Evolutionary conservation across 2,888 invertebrate genomes (phyloP), one percentile per base, ranked within the genome.

Genomic region (Gandaritis pyraliata): DNA sequence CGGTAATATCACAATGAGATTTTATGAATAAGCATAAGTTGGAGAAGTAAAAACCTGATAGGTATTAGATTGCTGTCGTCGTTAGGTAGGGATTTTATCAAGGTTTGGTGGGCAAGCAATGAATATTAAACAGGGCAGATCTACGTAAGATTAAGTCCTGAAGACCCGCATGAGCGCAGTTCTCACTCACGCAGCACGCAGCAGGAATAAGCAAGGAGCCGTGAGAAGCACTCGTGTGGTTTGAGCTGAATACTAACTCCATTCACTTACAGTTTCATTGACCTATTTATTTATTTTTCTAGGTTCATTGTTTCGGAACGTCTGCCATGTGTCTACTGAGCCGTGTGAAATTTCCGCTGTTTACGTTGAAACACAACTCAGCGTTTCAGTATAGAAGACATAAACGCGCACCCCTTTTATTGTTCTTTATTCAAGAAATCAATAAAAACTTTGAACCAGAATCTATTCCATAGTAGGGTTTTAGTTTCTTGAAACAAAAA

Each of bases 231-330:
- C 64, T 71, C 73, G 79, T 85, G 85, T 73, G 87, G 87, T 86
- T 86, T 83, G 84, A 78, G 71, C 77, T 76, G 90, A 88, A 90
- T 90, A 87, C 85, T 81, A 85, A 89, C 73, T 70, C 33, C 69
- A 66, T 66, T 79, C 81, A 89, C 88, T 90, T 86, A 78, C 88
- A 71, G 71, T 90, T 90, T 90, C 89, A 81, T 81, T 84, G 81
- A 77, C 78, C 85, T 78, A 85, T 82, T 78, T 86, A 77, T 77
- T 77, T 74, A 53, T 67, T 67, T 69, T 69, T 65, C 63, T 65
- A 61, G 59, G 60, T 58, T 68, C 65, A 53, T 65, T 72, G 73
- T 76, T 76, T 74, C 69, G 68, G 60, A 47, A 48, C 38, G 54
- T 70, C 56, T 56, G 58, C 61, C 61, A 61, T 72, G 65, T 66